Evolutionary conservation across 2,888 invertebrate genomes (phyloP).

Genomic region (Heliconius hortense): DNA sequence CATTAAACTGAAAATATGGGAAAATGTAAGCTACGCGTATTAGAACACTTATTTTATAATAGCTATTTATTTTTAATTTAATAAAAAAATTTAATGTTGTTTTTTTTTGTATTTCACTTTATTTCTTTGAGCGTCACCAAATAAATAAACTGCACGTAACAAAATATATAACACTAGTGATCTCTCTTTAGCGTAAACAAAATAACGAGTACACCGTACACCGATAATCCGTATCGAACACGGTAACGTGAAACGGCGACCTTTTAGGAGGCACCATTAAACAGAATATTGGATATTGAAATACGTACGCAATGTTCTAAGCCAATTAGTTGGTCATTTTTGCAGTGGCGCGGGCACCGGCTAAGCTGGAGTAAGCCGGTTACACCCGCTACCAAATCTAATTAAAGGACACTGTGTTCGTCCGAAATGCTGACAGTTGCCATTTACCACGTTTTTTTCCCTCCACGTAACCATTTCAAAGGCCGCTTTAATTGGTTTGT

Average conservation of each 20-base stretch:
- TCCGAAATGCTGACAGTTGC: constrained; percentile 76
- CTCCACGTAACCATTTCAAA: constrained; percentile 59
- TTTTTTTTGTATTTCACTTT: neutral
- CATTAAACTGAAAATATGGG: constrained; percentile 30
- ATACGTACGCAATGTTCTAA: constrained; percentile 74
- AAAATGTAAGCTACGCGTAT: constrained; percentile 4
- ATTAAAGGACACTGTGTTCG: constrained; percentile 76
- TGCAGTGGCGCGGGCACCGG: constrained; percentile 68
- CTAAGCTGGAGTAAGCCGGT: constrained; percentile 79
- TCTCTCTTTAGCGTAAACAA: constrained; percentile 31
- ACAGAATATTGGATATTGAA: constrained; percentile 74
- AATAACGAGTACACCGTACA: constrained; percentile 38
- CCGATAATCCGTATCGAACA: constrained; percentile 46
- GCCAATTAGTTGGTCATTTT: constrained; percentile 81
- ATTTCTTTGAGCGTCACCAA: neutral
- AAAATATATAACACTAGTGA: constrained; percentile 4
- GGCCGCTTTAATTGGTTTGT: constrained; percentile 67
- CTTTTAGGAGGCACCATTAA: constrained; percentile 66
- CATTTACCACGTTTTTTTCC: constrained; percentile 66
- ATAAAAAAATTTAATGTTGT: neutral
- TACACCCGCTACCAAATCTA: constrained; percentile 77
- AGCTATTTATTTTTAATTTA: neutral
- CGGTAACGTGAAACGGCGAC: constrained; percentile 47
- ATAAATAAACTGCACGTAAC: constrained; percentile 1
- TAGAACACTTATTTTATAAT: neutral